Conservation (phyloP, 2,797 vertebrate species). For the Hippopotamyrus pictus region DNA sequence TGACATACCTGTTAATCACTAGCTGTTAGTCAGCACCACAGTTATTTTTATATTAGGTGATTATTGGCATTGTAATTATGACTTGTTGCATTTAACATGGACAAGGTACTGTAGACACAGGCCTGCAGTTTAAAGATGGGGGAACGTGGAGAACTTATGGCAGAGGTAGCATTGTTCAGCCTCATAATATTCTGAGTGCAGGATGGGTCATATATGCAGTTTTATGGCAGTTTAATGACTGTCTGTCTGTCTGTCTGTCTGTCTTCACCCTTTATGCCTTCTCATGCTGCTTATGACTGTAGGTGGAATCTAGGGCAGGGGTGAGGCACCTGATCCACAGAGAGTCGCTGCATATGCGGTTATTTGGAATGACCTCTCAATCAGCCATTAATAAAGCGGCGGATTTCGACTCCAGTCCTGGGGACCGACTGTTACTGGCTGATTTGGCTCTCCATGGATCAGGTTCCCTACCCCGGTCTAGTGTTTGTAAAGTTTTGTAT, state of each 20-base stretch:
- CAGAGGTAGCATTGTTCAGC: neutral
- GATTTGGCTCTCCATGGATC: neutral
- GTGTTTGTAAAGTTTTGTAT: neutral
- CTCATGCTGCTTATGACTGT: neutral
- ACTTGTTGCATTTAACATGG: neutral
- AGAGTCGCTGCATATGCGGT: too few relatives aligned
- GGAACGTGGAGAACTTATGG: neutral
- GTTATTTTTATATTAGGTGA: neutral
- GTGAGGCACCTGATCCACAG: neutral
- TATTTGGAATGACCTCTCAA: too few relatives aligned
- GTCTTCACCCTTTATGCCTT: neutral
- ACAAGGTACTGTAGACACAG: neutral
- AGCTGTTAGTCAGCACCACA: neutral
- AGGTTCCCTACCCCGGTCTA: neutral
- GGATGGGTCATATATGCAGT: neutral
- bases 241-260: neutral
- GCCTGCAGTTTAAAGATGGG: neutral
- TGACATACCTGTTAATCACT: conserved; percentile 1
- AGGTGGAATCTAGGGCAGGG: neutral
- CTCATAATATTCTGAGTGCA: neutral
- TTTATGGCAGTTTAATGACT: neutral
- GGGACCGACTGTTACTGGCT: neutral
- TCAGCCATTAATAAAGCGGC: too few relatives aligned
- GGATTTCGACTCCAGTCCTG: neutral
- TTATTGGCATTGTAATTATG: neutral